Base-by-base conservation (phyloP, 2,113 vertebrate species). In the Phylloscopus trochiloides region DNA sequence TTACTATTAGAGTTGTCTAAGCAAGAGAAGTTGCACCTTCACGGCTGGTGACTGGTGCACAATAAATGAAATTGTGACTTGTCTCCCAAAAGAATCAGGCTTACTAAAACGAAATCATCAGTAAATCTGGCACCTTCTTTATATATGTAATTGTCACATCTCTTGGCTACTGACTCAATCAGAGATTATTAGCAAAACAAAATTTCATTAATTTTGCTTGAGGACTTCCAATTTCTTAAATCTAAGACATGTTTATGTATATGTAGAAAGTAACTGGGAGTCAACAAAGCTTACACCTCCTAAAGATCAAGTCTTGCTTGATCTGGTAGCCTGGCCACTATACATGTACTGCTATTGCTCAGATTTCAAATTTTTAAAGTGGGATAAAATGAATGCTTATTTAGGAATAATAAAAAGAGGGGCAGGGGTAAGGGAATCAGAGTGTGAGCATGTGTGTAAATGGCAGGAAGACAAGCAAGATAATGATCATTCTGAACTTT, bases 71-170 rank as follows among this genome's bases (percentile, higher is more conserved):
- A 62, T 3, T 7, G 8, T 7, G 17, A 67, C 31, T 55, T 52
- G 14, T 31, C 28, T 52, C n/a, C 11, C 36, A 5, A 22, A 71
- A 70, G 47, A 24, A 51, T 2, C 1, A 57, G 3, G 14, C 63
- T 71, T 66, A 70, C 11, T 40, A 71, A 67, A 88, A 48, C 26
- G 20, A 90, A 36, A 4, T 40, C 15, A 79, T 42, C 13, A 42
- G 17, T 48, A 81, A 34, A 81, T 43, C 7, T 22, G 5, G 2
- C 9, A 3, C 32, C 31, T 12, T 71, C 38, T 83, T 70, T 28
- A 57, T 12, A 38, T 4, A 55, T 0, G 0, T 12, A 43, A 40
- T 66, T 83, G 75, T 61, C 48, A 78, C 17, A 43, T 31, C 28
- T 75, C n/a, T 12, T 63, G 32, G 15, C 31, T 80, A 74, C 20